Evolutionary conservation across 2,797 vertebrate species (phyloP).

Genomic region (Brachyrhaphis roseni): DNA sequence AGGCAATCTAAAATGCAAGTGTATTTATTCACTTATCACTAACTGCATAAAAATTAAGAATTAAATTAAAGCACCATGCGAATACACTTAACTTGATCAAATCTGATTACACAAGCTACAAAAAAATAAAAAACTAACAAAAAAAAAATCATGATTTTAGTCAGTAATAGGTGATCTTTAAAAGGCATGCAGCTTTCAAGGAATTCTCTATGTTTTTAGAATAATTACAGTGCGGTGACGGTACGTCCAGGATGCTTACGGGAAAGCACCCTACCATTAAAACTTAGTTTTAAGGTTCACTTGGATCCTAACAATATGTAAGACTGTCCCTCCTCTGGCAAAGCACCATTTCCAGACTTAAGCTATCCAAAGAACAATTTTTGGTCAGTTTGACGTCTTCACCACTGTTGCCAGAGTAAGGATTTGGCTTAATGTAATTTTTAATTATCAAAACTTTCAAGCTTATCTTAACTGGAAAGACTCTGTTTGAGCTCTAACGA

Average conservation of each 20-base stretch:
- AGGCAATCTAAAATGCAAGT: neutral
- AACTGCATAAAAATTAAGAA: neutral
- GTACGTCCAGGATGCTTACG: neutral
- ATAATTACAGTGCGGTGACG: neutral
- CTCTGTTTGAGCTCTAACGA: neutral
- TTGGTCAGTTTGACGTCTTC: neutral
- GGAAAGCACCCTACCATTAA: neutral
- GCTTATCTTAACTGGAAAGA: neutral
- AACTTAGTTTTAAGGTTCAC: neutral
- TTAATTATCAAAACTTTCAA: neutral
- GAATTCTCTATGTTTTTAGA: neutral
- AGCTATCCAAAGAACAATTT: neutral
- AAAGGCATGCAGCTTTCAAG: neutral
- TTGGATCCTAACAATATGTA: neutral
- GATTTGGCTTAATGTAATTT: neutral
- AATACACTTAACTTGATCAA: neutral
- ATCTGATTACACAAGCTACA: neutral
- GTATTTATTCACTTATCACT: neutral
- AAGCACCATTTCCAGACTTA: constrained; percentile 14
- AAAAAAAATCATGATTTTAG: neutral
- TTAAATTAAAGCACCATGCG: neutral
- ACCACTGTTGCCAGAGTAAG: neutral
- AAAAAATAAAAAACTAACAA: neutral
- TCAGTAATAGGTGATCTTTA: neutral
- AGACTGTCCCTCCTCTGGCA: constrained; percentile 4